These are phyloP conservation scores for Parus major DNA, from an alignment of 2,113 vertebrate species.

Conservation along the genomic window DNA sequence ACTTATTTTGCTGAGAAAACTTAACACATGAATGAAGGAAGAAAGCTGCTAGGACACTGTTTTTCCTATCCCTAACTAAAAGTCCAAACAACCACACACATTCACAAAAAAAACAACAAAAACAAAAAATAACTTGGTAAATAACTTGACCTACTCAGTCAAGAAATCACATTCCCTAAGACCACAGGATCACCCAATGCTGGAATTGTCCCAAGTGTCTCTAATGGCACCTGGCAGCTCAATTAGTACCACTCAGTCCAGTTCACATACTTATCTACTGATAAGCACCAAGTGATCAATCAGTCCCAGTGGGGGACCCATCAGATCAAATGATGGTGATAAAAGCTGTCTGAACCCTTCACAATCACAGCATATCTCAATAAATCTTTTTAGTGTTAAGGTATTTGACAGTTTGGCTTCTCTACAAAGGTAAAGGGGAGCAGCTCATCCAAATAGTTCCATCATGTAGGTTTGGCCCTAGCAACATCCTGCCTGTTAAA, in stretches of 20 bases:
- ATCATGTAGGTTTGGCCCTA: background rate
- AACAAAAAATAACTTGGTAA: background rate
- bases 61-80: background rate
- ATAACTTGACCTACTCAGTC: background rate
- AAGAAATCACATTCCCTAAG: background rate
- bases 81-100: background rate
- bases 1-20: background rate
- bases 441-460: background rate
- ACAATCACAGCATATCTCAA: background rate
- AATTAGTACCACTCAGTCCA: background rate
- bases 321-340: background rate
- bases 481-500: background rate
- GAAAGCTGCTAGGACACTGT: background rate
- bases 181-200: background rate
- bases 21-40: background rate
- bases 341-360: background rate
- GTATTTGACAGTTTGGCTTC: background rate
- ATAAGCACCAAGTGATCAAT: background rate
- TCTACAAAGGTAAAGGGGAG: background rate
- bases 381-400: background rate
- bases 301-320: background rate
- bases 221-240: slow-evolving; percentile 7
- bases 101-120: no score
- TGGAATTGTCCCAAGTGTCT: background rate
- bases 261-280: background rate